Evolutionary conservation across 2,888 invertebrate species (phyloP), one percentile per base, ranked within the genome.

Genomic region (Drosophila rellima): DNA sequence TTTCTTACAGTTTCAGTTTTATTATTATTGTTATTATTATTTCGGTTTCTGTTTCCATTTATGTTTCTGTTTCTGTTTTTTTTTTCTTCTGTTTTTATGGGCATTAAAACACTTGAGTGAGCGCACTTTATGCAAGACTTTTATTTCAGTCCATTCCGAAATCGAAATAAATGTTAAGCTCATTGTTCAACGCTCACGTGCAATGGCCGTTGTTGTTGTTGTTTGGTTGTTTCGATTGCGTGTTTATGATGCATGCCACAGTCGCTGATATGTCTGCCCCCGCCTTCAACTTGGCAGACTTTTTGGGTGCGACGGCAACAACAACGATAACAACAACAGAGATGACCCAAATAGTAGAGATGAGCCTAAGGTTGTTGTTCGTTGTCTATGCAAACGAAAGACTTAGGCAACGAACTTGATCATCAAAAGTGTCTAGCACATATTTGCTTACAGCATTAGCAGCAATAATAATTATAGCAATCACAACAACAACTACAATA

Each of bases 391-490:
- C 62, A 70, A 70, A 65, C 77, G 68, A 85, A 89, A 74, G 85
- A 85, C 85, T 85, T 84, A 84, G 67, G 76, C 79, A 71, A 74
- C 89, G 67, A 85, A 85, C 85, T 87, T 89, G 71, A 65, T 35
- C 23, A 59, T 47, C 35, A 20, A 78, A 78, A 56, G 11, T 59
- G 10, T 37, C 33, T 5, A 29, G 5, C 23, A 18, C 29, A 45
- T 35, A 37, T 74, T 59, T 72, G 55, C 37, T 15, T 26, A 67
- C 52, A 20, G 35, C 52, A 78, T 74, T 44, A 67, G 45, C 33
- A 20, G 35, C 20, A 23, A 26, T 17, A 51, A 44, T 45, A 51
- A 51, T 51, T 45, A 62, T 33, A 64, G 44, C 50, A 62, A 51
- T 29, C 7, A 17, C 31, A 26, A 42, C 17, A 42, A 54, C 10